Base-by-base conservation (phyloP, 2,113 vertebrate species). In the Lanius ludovicianus region DNA sequence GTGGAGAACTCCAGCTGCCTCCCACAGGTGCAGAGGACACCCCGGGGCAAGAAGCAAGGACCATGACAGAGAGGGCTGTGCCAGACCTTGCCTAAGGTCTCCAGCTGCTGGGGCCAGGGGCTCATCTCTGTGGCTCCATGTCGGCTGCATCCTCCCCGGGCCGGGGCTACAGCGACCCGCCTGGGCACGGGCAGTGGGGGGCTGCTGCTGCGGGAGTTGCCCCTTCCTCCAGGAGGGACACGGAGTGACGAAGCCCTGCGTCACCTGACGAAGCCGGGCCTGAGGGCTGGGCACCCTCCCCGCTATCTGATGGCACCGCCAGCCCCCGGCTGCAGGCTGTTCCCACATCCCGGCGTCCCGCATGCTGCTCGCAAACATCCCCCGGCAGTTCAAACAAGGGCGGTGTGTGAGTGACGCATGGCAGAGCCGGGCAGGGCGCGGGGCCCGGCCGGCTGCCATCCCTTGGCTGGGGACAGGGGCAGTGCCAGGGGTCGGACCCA, bases 301-400 rank as follows among this genome's bases (percentile, higher is more conserved):
- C 1, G 2, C 74, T 80, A 23, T 46, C 94, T 93, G 79, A 57
- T 46, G 37, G 89, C 22, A 24, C 33, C 1, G 8, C 22, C 55
- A n/a, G 62, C 65, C 85, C 41, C 56, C 3, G 24, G 57, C 74
- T 10, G 6, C 85, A 60, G 94, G 75, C 79, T 93, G 95, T 96
- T 96, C 59, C 57, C 85, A 47, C 33, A 25, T 85, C 60, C 81
- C 95, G 4, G 7, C 0, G 1, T 42, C 79, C 44, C 19, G 49
- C 84, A 71, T 90, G 79, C 86, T 49, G 74, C 85, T 76, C 62
- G 50, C 85, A 67, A 62, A 79, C 19, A 20, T 35, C 67, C 47
- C 57, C 62, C 23, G 75, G 92, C 85, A 90, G 68, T 83, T 96
- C 94, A 97, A 95, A 96, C 92, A 95, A 92, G 80, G 95, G 91